Percentiles rank a stretch among this genome's conserved stretches.
These are phyloP conservation scores for Chelmon rostratus DNA, from an alignment of 2,797 vertebrate genomes.

Conservation along the genomic window DNA sequence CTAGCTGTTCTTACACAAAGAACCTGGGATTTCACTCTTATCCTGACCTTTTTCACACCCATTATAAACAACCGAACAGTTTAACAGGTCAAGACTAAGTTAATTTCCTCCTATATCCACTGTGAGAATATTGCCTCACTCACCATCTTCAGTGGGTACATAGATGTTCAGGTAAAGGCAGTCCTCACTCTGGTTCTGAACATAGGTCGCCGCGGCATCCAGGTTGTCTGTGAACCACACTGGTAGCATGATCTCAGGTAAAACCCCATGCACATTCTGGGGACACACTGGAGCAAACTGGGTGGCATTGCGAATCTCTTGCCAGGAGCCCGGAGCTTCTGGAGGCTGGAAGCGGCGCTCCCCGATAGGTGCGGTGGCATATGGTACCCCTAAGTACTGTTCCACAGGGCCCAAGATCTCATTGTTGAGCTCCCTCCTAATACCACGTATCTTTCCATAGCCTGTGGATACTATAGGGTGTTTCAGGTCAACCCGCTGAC, in stretches of 20 bases:
- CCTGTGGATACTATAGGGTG: conserved; percentile 85
- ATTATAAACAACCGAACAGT: background rate
- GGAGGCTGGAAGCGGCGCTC: conserved; percentile 94
- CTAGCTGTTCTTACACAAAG: conserved; percentile 16
- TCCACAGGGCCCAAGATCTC: conserved; percentile 94
- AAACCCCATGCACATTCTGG: conserved; percentile 93
- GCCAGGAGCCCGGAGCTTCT: conserved; percentile 94
- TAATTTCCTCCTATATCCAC: background rate
- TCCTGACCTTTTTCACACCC: background rate
- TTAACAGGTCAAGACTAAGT: background rate
- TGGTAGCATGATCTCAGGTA: conserved; percentile 95
- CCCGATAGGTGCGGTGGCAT: conserved; percentile 92
- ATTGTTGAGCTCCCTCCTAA: conserved; percentile 91
- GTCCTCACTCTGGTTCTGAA: conserved; percentile 96
- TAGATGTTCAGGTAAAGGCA: conserved; percentile 97
- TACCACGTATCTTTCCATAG: conserved; percentile 86
- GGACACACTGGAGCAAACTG: conserved; percentile 93
- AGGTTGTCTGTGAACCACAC: conserved; percentile 97
- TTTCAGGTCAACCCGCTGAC: conserved; percentile 87
- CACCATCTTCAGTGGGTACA: conserved; percentile 84
- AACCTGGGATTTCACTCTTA: background rate
- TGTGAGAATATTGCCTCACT: conserved; percentile 53
- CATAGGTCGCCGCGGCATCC: conserved; percentile 92
- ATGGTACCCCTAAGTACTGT: conserved; percentile 93
- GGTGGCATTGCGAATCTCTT: conserved; percentile 93